These are phyloP conservation scores for Megamerina dolium DNA, from an alignment of 2,888 invertebrate genomes.

Conservation along the genomic window DNA sequence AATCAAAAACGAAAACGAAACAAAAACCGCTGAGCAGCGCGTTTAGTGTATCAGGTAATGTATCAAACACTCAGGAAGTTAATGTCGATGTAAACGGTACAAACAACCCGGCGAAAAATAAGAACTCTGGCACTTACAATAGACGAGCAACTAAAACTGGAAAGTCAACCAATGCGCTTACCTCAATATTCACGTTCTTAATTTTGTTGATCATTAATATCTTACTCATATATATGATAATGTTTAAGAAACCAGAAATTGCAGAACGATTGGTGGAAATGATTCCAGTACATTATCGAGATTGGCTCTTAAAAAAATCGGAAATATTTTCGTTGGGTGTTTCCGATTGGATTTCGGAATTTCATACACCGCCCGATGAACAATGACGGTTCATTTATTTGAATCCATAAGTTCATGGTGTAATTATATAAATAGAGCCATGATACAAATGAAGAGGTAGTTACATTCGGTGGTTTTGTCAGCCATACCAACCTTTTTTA, in stretches of 20 bases:
- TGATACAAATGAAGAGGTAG: too few species aligned
- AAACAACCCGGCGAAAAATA: constrained; percentile 25
- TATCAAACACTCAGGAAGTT: too few species aligned
- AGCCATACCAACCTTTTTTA: too few species aligned
- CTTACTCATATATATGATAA: constrained; percentile 42
- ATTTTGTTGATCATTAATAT: constrained; percentile 41
- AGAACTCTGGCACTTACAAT: too few species aligned
- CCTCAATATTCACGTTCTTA: constrained; percentile 40
- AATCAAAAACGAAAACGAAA: constrained; percentile 23
- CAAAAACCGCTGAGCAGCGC: constrained; percentile 24
- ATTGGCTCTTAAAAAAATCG: constrained; percentile 43
- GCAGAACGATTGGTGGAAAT: constrained; percentile 41
- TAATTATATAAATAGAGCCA: too few species aligned
- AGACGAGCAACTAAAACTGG: constrained; percentile 3
- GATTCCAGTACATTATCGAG: constrained; percentile 45
- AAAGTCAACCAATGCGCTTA: constrained; percentile 31
- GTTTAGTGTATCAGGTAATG: too few species aligned
- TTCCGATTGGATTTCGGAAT: constrained; percentile 44
- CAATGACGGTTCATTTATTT: constrained; percentile 45
- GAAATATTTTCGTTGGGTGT: constrained; percentile 44
- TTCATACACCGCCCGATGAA: constrained; percentile 42
- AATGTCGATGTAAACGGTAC: constrained; percentile 6
- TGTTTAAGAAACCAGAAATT: constrained; percentile 47
- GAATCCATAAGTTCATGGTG: constrained; percentile 38
- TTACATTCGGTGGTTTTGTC: too few species aligned